These are phyloP conservation scores for Lasiurus borealis DNA, from an alignment of 2,113 vertebrate species.

Conservation along the genomic window DNA sequence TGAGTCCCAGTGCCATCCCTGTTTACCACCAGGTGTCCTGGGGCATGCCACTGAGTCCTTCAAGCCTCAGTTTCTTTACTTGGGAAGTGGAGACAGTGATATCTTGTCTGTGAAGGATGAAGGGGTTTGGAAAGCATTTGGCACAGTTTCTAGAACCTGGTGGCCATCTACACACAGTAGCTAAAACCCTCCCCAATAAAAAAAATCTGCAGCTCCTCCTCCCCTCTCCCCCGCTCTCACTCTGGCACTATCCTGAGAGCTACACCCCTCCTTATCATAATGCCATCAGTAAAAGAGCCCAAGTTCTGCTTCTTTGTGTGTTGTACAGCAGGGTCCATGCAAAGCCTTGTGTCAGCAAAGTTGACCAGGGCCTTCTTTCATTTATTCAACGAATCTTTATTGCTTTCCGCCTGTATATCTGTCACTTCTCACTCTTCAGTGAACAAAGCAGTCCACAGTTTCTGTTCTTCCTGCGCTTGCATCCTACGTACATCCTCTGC, in stretches of 20 bases:
- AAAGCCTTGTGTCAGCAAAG: not conserved
- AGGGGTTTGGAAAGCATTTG: not conserved
- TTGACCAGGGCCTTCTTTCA: not conserved
- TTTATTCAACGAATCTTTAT: not conserved
- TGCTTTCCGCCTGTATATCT: fast-evolving
- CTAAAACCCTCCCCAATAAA: not conserved
- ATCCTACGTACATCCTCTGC: not conserved
- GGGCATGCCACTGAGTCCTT: not conserved
- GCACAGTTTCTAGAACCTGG: not conserved
- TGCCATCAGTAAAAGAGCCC: not conserved
- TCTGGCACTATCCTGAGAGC: not conserved
- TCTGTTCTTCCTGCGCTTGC: not conserved
- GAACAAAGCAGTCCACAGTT: not conserved
- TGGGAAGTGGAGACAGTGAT: not conserved
- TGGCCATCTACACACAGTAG: not conserved
- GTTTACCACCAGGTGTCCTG: not conserved
- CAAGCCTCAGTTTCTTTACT: not conserved
- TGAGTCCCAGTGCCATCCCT: not conserved
- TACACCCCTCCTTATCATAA: not conserved
- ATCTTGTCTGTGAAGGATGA: not conserved
- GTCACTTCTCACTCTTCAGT: not conserved
- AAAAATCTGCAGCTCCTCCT: not conserved
- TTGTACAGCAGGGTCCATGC: not conserved
- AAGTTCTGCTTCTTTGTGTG: fast-evolving
- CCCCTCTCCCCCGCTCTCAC: fast-evolving